These are phyloP conservation scores for Lycocerus yunnanus DNA, from an alignment of 2,888 invertebrate genomes.

Conservation along the genomic window DNA sequence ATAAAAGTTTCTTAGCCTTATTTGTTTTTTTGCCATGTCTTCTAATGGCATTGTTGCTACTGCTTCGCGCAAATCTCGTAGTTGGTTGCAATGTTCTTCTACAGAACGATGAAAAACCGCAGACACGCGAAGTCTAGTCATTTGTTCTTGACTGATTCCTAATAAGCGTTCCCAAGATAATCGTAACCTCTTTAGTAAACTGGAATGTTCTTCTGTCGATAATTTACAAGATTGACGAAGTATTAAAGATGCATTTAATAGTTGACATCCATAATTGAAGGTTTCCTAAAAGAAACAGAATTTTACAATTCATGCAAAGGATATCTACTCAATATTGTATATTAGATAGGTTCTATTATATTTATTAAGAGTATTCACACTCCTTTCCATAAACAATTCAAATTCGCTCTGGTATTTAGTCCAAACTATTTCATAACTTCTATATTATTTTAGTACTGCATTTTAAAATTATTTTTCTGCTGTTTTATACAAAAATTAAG, in stretches of 20 bases:
- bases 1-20: conserved; percentile 61
- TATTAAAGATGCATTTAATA: conserved; percentile 74
- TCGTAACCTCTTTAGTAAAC: conserved; percentile 62
- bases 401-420: too few relatives aligned
- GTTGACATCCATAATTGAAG: conserved; percentile 79
- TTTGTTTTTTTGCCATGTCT: conserved; percentile 54
- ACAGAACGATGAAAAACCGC: conserved; percentile 75
- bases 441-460: too few relatives aligned
- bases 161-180: conserved; percentile 72
- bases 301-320: neutral
- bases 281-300: conserved; percentile 65
- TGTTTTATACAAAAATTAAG: too few relatives aligned
- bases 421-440: too few relatives aligned
- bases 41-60: conserved; percentile 58
- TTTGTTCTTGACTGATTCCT: conserved; percentile 73
- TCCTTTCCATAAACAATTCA: too few relatives aligned
- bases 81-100: conserved; percentile 66
- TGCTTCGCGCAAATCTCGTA: conserved; percentile 64
- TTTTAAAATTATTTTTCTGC: too few relatives aligned
- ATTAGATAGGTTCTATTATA: too few relatives aligned
- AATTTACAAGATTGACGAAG: conserved; percentile 74
- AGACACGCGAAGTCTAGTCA: conserved; percentile 74
- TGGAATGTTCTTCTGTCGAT: conserved; percentile 61
- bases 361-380: too few relatives aligned
- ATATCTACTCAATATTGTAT: neutral